Conservation (phyloP, 2,797 vertebrate genomes). For the Platyrinchus mystaceus region DNA sequence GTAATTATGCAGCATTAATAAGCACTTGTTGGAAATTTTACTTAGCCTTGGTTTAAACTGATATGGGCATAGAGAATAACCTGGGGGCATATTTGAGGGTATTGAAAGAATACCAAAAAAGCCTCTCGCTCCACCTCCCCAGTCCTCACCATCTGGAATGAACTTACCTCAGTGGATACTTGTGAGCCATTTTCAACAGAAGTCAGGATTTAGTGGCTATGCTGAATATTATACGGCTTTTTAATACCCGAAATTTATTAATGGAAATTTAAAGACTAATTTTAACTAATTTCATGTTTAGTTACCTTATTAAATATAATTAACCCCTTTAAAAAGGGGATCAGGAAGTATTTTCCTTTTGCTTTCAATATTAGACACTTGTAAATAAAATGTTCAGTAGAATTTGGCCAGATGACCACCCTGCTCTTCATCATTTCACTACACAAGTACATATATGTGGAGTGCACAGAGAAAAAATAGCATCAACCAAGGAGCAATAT, state of each 20-base stretch:
- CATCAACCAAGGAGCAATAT: background rate
- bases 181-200: background rate
- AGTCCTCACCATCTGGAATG: fast-evolving
- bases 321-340: background rate
- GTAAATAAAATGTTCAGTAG: background rate
- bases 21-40: background rate
- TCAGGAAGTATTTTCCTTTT: background rate
- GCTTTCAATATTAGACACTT: background rate
- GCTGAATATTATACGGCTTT: background rate
- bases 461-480: background rate
- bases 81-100: background rate
- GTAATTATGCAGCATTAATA: background rate
- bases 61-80: background rate
- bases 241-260: background rate
- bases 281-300: background rate
- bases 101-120: background rate
- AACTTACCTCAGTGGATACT: background rate
- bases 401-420: background rate
- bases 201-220: background rate
- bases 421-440: background rate
- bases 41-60: background rate
- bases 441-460: background rate
- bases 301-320: background rate
- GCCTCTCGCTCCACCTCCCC: no score
- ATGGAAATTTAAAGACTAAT: background rate